Percentiles rank a stretch among this genome's conserved stretches.
Conservation (phyloP, 2,888 invertebrate species). For the Pseudococcus longispinus region DNA sequence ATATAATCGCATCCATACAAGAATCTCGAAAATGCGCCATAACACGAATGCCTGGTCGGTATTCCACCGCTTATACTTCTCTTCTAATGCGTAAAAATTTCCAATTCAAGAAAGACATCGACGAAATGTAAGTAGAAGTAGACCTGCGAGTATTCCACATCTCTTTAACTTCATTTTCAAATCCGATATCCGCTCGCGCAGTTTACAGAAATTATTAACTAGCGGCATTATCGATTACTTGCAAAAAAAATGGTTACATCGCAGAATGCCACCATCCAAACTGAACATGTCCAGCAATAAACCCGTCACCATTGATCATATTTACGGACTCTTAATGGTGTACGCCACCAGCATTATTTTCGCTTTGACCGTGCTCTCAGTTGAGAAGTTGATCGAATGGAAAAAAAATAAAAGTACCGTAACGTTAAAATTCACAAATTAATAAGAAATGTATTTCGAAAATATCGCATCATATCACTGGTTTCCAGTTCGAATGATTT, state of each 20-base stretch:
- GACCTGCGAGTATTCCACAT: too few species aligned
- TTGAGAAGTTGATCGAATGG: slow-evolving; percentile 48
- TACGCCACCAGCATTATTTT: slow-evolving; percentile 53
- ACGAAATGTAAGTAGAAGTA: slow-evolving; percentile 55
- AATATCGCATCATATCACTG: neutral
- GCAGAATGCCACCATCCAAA: slow-evolving; percentile 48
- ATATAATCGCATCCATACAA: slow-evolving; percentile 57
- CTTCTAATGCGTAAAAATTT: slow-evolving; percentile 57
- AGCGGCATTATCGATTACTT: slow-evolving; percentile 57
- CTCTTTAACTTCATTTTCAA: neutral
- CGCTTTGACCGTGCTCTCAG: slow-evolving; percentile 33
- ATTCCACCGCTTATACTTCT: slow-evolving; percentile 57
- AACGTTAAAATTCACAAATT: slow-evolving; percentile 25
- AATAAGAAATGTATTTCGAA: neutral
- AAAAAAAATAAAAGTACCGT: slow-evolving; percentile 36
- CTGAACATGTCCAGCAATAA: slow-evolving; percentile 52
- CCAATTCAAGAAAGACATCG: slow-evolving; percentile 36
- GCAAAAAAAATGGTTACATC: slow-evolving; percentile 58
- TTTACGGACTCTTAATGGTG: slow-evolving; percentile 52
- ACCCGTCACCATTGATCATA: slow-evolving; percentile 58
- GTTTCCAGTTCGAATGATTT: neutral
- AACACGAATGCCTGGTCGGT: slow-evolving; percentile 57
- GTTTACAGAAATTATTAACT: slow-evolving; percentile 53
- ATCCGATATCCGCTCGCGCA: neutral
- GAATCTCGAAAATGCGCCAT: slow-evolving; percentile 54